Evolutionary conservation across 2,113 vertebrate genomes (phyloP).

Genomic region (Myotis yumanensis): DNA sequence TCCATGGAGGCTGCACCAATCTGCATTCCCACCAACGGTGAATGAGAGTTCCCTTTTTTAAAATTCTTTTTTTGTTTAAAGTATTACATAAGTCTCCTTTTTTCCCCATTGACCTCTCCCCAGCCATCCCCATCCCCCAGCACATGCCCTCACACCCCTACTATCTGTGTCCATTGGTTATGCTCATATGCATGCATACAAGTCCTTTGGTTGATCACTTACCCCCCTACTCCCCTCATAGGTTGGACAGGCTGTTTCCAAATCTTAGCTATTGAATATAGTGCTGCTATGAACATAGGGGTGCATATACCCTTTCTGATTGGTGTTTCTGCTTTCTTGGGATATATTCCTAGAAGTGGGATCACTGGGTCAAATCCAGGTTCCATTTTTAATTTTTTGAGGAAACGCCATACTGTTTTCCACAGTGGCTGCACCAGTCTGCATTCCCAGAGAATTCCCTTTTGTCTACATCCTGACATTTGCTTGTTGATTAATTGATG

Average conservation of each 20-base stretch:
- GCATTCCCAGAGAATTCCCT: background rate
- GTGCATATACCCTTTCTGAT: background rate
- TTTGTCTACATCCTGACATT: background rate
- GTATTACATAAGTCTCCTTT: no score
- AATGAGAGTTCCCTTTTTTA: background rate
- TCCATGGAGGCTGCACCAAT: background rate
- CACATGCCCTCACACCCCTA: no score
- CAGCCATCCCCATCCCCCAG: no score
- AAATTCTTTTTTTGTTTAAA: no score
- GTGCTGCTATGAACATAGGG: background rate
- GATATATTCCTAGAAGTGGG: background rate
- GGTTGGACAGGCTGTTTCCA: background rate
- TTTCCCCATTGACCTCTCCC: no score
- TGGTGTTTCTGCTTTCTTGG: background rate
- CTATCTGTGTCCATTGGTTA: no score
- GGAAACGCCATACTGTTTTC: background rate
- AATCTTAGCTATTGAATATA: background rate
- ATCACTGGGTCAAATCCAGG: background rate
- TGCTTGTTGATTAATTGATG: background rate
- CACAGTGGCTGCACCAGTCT: background rate
- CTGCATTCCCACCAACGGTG: background rate
- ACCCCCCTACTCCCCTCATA: no score
- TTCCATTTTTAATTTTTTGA: background rate
- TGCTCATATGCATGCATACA: no score
- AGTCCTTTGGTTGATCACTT: no score